Percentiles rank a stretch among this genome's conserved stretches.
phyloP scores from a whole-genome alignment of 2,113 vertebrate genomes.

The Hippocampus guttulatus region DNA sequence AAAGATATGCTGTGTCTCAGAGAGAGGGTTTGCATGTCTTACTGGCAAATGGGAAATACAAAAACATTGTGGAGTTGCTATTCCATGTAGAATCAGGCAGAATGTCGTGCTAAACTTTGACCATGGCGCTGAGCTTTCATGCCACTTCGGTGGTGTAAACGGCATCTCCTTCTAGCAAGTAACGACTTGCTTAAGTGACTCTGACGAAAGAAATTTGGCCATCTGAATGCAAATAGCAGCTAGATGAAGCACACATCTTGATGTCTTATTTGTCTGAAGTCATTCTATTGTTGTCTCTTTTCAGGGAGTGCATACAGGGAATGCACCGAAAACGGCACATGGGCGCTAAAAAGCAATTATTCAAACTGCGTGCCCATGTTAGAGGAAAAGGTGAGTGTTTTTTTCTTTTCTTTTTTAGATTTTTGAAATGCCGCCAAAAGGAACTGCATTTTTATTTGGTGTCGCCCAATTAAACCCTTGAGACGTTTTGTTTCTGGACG shows the following conservation, averaged over 20 bases:
- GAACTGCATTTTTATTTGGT: constrained; percentile 3
- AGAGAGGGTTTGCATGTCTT: constrained; percentile 55
- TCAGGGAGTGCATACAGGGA: constrained; percentile 90
- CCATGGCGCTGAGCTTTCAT: constrained; percentile 8
- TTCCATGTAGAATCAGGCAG: constrained; percentile 13
- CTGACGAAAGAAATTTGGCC: neutral
- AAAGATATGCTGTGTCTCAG: constrained; percentile 52
- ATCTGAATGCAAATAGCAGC: neutral
- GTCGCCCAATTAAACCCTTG: neutral
- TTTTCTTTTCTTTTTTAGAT: neutral
- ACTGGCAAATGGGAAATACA: constrained; percentile 30
- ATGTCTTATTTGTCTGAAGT: neutral
- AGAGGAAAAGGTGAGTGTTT: constrained; percentile 83
- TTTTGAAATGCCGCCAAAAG: neutral
- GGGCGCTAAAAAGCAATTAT: constrained; percentile 93
- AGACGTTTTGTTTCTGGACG: constrained; percentile 9
- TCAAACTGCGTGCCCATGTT: constrained; percentile 93
- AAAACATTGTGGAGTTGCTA: constrained; percentile 27
- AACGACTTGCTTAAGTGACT: constrained; percentile 1
- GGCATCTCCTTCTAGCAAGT: constrained; percentile 11
- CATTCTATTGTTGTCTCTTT: constrained; percentile 13
- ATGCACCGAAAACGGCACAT: constrained; percentile 92
- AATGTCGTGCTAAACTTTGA: constrained; percentile 33
- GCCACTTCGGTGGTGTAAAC: constrained; percentile 4
- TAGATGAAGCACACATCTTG: neutral